A percentile compares a stretch with the other conserved stretches of the same genome.
phyloP scores from a whole-genome alignment of 2,113 vertebrate genomes.

The Aptenodytes forsteri region DNA sequence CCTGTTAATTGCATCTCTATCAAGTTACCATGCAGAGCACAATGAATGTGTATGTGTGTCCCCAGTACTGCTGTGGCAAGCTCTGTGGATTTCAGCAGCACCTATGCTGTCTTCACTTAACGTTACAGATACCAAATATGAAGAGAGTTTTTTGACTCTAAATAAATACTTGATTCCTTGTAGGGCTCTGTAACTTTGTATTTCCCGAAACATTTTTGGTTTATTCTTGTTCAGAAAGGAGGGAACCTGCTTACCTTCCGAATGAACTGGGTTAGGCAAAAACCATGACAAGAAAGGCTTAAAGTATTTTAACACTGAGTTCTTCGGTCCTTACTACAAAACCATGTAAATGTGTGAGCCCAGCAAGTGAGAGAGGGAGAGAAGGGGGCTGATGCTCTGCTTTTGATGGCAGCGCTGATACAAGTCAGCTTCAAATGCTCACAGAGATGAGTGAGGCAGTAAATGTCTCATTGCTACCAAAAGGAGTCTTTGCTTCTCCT shows the following conservation, averaged over 20 bases:
- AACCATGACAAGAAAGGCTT: neutral
- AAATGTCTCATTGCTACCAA: neutral
- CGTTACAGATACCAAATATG: neutral
- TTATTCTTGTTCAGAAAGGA: neutral
- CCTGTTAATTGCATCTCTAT: fast-evolving
- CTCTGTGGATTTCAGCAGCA: neutral
- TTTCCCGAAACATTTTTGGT: neutral
- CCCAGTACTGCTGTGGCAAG: neutral
- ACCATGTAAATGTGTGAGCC: neutral
- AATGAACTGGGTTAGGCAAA: neutral
- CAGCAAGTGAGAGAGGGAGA: neutral
- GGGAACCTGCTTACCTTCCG: neutral
- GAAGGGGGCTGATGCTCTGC: neutral
- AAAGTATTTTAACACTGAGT: neutral
- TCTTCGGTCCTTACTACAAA: neutral
- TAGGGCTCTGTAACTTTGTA: neutral
- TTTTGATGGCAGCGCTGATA: neutral
- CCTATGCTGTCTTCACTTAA: neutral
- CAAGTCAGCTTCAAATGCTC: too few relatives aligned
- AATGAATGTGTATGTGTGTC: too few relatives aligned
- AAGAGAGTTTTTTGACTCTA: neutral
- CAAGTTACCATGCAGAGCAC: neutral
- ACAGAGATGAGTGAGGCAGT: neutral
- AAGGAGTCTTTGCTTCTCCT: neutral
- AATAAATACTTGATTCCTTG: neutral